phyloP scores from a whole-genome alignment of 92 coral and sea anemone species.

The Galaxea fascicularis region DNA sequence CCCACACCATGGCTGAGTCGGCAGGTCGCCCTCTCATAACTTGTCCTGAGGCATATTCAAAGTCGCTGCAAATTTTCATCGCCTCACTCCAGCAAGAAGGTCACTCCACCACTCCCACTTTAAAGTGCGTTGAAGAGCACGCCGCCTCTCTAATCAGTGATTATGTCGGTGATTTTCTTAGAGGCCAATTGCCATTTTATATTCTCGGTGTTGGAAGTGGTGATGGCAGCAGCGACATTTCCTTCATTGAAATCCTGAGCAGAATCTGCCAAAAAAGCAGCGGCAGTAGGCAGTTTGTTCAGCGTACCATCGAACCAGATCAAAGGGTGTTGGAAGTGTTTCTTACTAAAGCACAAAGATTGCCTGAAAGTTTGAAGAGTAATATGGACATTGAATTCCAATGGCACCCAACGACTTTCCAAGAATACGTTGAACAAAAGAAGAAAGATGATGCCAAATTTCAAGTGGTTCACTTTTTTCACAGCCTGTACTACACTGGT shows the following conservation, averaged over 20 bases:
- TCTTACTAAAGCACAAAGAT: not conserved
- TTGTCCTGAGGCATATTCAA: too few relatives aligned
- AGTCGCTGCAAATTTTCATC: too few relatives aligned
- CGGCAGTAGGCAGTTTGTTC: not conserved
- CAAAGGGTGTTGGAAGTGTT: not conserved
- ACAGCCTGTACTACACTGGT: constrained; percentile 20
- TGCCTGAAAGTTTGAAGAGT: not conserved
- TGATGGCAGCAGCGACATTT: constrained; percentile 8
- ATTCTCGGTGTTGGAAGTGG: constrained; percentile 38
- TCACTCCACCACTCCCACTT: too few relatives aligned
- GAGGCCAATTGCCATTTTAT: too few relatives aligned
- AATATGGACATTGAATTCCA: not conserved
- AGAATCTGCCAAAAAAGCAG: not conserved
- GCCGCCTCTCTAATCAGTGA: too few relatives aligned
- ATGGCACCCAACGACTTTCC: not conserved
- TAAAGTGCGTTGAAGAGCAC: too few relatives aligned
- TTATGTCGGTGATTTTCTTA: too few relatives aligned
- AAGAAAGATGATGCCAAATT: not conserved
- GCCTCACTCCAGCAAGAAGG: too few relatives aligned
- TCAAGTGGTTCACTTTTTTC: constrained; percentile 28
- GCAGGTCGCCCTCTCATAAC: not conserved
- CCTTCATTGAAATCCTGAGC: not conserved
- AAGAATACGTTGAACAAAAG: constrained; percentile 22
- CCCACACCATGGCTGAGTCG: not conserved
- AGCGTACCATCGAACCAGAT: constrained; percentile 36